Percentiles rank a stretch among this genome's conserved stretches.
phyloP scores from a whole-genome alignment of 2,797 vertebrate species.

The Rallus crepitans region DNA sequence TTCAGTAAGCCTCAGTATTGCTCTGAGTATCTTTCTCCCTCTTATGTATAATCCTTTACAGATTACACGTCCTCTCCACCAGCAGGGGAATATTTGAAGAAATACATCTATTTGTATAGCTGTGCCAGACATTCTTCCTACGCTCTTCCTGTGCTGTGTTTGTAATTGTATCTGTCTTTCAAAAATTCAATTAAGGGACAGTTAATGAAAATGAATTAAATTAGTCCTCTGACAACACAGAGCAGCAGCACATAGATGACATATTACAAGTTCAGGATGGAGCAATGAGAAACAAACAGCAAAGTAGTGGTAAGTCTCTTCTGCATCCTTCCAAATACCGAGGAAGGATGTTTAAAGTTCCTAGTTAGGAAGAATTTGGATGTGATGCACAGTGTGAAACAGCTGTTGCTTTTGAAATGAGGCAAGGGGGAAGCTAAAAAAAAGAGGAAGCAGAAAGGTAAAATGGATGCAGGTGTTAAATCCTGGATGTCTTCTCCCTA shows the following conservation, averaged over 20 bases:
- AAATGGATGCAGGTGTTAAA: background rate
- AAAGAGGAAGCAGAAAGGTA: background rate
- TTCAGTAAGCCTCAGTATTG: background rate
- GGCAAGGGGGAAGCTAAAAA: background rate
- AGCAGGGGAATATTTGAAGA: slow-evolving; percentile 28
- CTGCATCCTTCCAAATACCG: background rate
- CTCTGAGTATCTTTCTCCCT: background rate
- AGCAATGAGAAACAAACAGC: background rate
- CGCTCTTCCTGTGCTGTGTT: slow-evolving; percentile 49
- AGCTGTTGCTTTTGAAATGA: background rate
- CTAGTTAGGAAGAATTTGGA: background rate
- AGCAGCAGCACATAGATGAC: background rate
- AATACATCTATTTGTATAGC: slow-evolving; percentile 47
- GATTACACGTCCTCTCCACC: background rate
- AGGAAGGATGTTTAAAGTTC: background rate
- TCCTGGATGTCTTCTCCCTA: background rate
- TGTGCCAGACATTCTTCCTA: slow-evolving; percentile 42
- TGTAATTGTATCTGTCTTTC: slow-evolving; percentile 58
- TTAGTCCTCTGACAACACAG: slow-evolving; percentile 33
- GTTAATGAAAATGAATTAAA: slow-evolving; percentile 66
- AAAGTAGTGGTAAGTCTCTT: background rate
- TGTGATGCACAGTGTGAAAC: background rate
- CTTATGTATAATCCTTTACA: background rate
- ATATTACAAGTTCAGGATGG: background rate
- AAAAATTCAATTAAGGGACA: slow-evolving; percentile 57